Evolutionary conservation across 2,113 vertebrate species (phyloP), one percentile per base, ranked within the genome.

Genomic region (Orcinus orca): DNA sequence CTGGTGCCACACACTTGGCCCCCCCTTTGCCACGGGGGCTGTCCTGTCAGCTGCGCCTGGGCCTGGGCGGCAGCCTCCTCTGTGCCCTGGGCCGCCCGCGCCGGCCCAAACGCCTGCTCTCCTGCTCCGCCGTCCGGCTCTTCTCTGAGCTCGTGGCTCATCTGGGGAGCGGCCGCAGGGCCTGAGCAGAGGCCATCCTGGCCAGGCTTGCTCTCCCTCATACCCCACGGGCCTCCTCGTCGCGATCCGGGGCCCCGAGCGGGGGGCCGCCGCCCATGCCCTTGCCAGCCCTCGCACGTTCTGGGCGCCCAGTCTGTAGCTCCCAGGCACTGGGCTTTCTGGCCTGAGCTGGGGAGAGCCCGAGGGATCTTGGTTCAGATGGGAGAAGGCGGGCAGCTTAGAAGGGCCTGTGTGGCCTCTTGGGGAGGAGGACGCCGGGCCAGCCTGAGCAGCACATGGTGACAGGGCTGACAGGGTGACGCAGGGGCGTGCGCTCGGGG

Each of bases 201-300:
- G 31, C 50, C 6, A 1, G 26, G n/a, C 47, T 5, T n/a, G 26
- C 67, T 41, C n/a, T 21, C 11, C 68, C 25, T 18, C 31, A 26
- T 53, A 12, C 58, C 68, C 21, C 4, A 21, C 10, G 15, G 47
- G 74, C 47, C 29, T 50, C 21, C 50, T 41, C 9, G 2, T 25
- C 2, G 0, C 2, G 0, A 4, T 3, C 8, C 38, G n/a, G 1
- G 5, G 20, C 20, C 60, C 26, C 2, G 4, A 15, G 41, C 23
- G 44, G 31, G 53, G 33, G 23, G 10, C 53, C 3, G 1, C 8
- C n/a, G 6, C 29, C 41, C 65, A 0, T 23, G 0, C 13, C 63
- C 60, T 82, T 23, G 36, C 15, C 4, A 4, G 18, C 33, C 20
- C 53, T 47, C 25, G 90, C 4, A 0, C 5, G 15, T 58, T 18